These are phyloP conservation scores for Dichetophora obliterata DNA, from an alignment of 2,888 invertebrate species.

Conservation along the genomic window DNA sequence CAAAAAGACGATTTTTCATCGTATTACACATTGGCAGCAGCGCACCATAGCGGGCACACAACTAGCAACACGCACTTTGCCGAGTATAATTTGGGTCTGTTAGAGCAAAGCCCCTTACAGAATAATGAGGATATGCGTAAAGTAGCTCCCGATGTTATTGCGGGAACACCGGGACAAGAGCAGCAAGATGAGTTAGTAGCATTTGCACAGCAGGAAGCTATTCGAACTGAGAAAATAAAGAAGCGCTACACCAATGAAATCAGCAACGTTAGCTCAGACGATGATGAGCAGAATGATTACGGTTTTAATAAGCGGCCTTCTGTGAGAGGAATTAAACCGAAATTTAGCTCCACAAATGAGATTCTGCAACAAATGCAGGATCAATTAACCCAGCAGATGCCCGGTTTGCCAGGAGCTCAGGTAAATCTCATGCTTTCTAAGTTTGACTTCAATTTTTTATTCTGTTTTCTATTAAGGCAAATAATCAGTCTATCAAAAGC, in stretches of 20 bases:
- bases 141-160: constrained; percentile 83
- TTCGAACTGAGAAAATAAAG: constrained; percentile 84
- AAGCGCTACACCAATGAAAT: constrained; percentile 77
- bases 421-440: constrained; percentile 36
- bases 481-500: constrained; percentile 62
- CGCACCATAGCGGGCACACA: constrained; percentile 67
- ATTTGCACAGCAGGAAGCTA: constrained; percentile 87
- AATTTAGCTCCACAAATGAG: constrained; percentile 84
- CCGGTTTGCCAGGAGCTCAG: constrained; percentile 56
- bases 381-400: constrained; percentile 71
- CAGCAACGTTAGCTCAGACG: constrained; percentile 67
- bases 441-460: not conserved
- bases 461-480: constrained; percentile 53
- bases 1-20: constrained; percentile 73
- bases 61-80: constrained; percentile 73
- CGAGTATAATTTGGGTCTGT: constrained; percentile 76
- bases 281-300: constrained; percentile 88
- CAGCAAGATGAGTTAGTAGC: constrained; percentile 84
- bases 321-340: constrained; percentile 90
- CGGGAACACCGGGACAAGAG: constrained; percentile 74
- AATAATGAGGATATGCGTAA: constrained; percentile 73
- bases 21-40: constrained; percentile 73
- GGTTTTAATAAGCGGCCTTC: constrained; percentile 91
- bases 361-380: constrained; percentile 86
- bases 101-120: constrained; percentile 70